Conservation (phyloP, 2,797 vertebrate species). For the Podarcis siculus region DNA sequence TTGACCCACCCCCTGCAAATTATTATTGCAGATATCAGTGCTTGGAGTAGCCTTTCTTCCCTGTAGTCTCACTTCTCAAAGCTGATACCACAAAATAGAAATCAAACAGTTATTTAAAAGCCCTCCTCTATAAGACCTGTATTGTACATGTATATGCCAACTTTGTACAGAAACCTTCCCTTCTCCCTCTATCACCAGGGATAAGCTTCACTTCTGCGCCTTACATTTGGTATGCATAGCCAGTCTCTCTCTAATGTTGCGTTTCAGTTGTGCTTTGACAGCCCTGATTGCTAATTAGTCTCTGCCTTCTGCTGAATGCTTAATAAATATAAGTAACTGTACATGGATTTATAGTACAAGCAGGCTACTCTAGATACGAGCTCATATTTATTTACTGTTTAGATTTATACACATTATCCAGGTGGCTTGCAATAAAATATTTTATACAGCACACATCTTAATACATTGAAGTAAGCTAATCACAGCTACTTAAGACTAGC, state of each 20-base stretch:
- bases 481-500: background rate
- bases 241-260: constrained; percentile 34
- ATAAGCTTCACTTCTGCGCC: background rate
- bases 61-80: background rate
- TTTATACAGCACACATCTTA: background rate
- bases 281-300: constrained; percentile 61
- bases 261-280: constrained; percentile 55
- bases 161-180: constrained; percentile 1
- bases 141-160: constrained; percentile 17
- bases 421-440: background rate
- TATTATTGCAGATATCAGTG: too few relatives aligned
- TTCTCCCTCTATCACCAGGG: background rate
- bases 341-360: constrained; percentile 32
- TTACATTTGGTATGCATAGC: background rate
- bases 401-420: background rate
- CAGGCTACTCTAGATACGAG: too few relatives aligned
- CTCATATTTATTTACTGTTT: background rate
- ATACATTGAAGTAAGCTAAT: background rate
- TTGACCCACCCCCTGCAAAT: too few relatives aligned
- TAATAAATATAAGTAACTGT: constrained; percentile 65
- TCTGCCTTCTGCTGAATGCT: constrained; percentile 61
- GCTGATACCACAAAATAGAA: constrained; percentile 12
- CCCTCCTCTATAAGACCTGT: background rate
- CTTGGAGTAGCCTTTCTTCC: background rate
- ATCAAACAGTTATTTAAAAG: too few relatives aligned